Evolutionary conservation across 2,888 invertebrate genomes (phyloP).

Genomic region (Athrips mouffetella): DNA sequence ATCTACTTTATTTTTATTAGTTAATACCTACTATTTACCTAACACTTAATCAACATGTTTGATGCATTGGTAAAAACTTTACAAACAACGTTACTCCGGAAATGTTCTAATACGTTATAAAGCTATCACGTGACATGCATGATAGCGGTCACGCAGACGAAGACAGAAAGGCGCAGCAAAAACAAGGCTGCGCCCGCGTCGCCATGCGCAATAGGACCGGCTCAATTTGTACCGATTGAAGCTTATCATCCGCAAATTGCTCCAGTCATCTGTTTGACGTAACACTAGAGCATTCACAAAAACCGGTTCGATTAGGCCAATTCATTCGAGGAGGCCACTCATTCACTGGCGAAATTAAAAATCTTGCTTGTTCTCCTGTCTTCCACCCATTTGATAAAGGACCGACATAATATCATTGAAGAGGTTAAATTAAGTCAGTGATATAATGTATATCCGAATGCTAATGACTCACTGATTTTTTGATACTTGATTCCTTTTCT

Average conservation of each 20-base stretch:
- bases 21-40: too few relatives aligned
- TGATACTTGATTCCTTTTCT: background rate
- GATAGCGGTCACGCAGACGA: background rate
- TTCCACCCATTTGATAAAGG: too few relatives aligned
- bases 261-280: conserved; percentile 35
- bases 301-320: conserved; percentile 41
- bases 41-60: too few relatives aligned
- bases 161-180: background rate
- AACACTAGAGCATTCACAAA: conserved; percentile 31
- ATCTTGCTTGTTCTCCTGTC: too few relatives aligned
- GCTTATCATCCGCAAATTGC: conserved; percentile 40
- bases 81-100: too few relatives aligned
- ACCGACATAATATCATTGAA: too few relatives aligned
- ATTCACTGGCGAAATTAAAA: too few relatives aligned
- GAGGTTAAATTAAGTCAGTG: too few relatives aligned
- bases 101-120: background rate
- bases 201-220: conserved; percentile 31
- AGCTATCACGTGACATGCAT: background rate
- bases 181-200: conserved; percentile 22
- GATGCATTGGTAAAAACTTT: too few relatives aligned
- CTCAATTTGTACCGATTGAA: conserved; percentile 43
- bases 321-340: conserved; percentile 15
- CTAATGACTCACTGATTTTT: conserved; percentile 9
- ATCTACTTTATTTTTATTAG: too few relatives aligned
- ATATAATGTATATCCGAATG: background rate